These are phyloP conservation scores for Caenorhabditis macrosperma DNA, from an alignment of 2,888 invertebrate species.

Conservation along the genomic window DNA sequence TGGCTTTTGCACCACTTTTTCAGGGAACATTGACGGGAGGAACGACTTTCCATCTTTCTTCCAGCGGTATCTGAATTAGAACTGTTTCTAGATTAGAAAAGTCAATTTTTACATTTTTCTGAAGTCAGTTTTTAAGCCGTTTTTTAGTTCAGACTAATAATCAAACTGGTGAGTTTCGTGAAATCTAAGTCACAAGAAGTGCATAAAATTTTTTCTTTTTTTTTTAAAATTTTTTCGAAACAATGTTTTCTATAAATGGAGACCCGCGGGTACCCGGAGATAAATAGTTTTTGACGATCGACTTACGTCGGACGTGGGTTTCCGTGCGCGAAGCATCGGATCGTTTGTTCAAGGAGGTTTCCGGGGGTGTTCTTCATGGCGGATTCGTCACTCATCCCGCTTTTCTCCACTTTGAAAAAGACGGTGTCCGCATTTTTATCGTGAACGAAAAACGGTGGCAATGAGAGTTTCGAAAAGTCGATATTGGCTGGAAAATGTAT, in stretches of 20 bases:
- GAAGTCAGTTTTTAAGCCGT: too few relatives aligned
- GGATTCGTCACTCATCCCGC: conserved; percentile 46
- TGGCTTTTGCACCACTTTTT: conserved; percentile 93
- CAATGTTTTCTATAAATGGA: too few relatives aligned
- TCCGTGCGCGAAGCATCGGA: conserved; percentile 96
- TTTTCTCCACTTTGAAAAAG: conserved; percentile 75
- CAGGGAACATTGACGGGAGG: conserved; percentile 84
- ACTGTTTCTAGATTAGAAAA: background rate
- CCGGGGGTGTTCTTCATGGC: conserved; percentile 52
- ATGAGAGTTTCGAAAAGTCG: conserved; percentile 71
- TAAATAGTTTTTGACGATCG: too few relatives aligned
- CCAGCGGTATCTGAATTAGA: conserved; percentile 85
- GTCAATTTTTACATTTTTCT: too few relatives aligned
- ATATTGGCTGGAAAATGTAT: conserved; percentile 35
- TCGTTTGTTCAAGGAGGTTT: conserved; percentile 83
- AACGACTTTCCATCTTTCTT: conserved; percentile 96
- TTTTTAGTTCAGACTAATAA: too few relatives aligned
- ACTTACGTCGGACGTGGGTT: conserved; percentile 94
- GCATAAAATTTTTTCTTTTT: too few relatives aligned
- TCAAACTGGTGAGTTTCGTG: too few relatives aligned
- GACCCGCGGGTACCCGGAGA: too few relatives aligned
- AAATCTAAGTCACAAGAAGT: too few relatives aligned
- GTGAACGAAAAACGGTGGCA: conserved; percentile 77
- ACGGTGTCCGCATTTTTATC: conserved; percentile 70
- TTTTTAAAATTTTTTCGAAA: too few relatives aligned